phyloP scores from a whole-genome alignment of 2,113 vertebrate genomes.

The Strix uralensis region DNA sequence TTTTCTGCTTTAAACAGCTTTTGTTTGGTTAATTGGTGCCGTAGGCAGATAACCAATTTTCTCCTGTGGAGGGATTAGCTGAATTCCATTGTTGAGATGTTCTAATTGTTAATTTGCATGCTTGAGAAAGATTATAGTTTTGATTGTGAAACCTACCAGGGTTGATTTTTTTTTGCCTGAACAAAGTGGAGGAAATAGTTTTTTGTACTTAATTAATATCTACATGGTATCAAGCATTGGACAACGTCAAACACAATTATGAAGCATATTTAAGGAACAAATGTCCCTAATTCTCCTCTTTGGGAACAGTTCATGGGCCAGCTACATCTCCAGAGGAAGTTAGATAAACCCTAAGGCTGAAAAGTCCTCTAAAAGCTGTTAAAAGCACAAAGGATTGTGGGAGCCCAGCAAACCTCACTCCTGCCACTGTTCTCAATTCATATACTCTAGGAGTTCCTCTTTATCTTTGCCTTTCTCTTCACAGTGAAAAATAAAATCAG shows the following conservation, averaged over 20 bases:
- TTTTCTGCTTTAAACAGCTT: slow-evolving; percentile 30
- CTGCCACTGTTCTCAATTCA: background rate
- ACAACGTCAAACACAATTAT: background rate
- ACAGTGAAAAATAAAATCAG: background rate
- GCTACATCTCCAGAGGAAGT: background rate
- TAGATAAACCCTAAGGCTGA: background rate
- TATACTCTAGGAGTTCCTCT: background rate
- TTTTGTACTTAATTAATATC: background rate
- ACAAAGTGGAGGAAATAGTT: background rate
- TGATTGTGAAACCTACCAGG: slow-evolving; percentile 31
- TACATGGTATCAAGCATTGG: background rate
- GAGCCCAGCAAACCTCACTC: background rate
- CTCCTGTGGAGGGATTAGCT: slow-evolving; percentile 14
- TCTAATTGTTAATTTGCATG: slow-evolving; percentile 41
- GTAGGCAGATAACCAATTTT: slow-evolving; percentile 19
- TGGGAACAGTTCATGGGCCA: background rate
- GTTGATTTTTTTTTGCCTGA: background rate
- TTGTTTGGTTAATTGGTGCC: slow-evolving; percentile 10
- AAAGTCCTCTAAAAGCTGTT: background rate
- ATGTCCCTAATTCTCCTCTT: background rate
- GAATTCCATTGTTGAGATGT: background rate
- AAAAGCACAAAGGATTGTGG: background rate
- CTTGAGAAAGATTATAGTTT: slow-evolving; percentile 19
- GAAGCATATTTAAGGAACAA: background rate
- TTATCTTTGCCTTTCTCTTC: background rate